Conservation (phyloP, 2,888 invertebrate genomes). For the Drosophila sordidapex region DNA sequence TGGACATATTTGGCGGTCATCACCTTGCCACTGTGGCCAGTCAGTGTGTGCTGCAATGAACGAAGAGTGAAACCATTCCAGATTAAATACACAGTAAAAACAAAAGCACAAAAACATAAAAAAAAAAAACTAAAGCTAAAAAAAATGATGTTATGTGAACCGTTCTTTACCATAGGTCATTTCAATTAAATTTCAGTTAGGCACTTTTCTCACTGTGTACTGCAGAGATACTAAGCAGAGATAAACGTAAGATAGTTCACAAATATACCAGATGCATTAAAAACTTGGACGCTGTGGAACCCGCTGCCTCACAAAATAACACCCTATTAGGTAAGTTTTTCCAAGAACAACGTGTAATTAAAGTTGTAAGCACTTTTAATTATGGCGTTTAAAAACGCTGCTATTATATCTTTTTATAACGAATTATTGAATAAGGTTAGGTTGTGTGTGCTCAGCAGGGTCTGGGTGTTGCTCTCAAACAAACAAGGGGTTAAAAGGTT, state of each 20-base stretch:
- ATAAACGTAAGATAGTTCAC: background rate
- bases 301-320: conserved; percentile 1
- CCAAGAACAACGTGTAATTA: conserved; percentile 58
- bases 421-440: conserved; percentile 63
- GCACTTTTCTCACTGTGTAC: background rate
- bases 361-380: conserved; percentile 56
- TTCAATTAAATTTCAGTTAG: background rate
- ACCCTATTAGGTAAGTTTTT: conserved; percentile 36
- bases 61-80: conserved; percentile 40
- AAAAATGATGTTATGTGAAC: background rate
- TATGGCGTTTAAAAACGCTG: conserved; percentile 29
- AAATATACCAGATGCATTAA: background rate
- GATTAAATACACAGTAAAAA: conserved; percentile 18
- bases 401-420: background rate
- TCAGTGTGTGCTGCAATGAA: conserved; percentile 83
- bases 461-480: conserved; percentile 1
- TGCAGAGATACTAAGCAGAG: background rate
- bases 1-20: conserved; percentile 98
- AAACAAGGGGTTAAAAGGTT: conserved; percentile 22
- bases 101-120: conserved; percentile 11
- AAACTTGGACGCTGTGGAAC: background rate
- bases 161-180: background rate
- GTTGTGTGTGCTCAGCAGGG: conserved; percentile 21
- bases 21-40: conserved; percentile 96
- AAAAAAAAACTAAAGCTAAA: background rate